A percentile compares a stretch with the other conserved stretches of the same genome.
These are phyloP conservation scores for Drosophila prosaltans DNA, from an alignment of 1,140 invertebrate species.

Conservation along the genomic window DNA sequence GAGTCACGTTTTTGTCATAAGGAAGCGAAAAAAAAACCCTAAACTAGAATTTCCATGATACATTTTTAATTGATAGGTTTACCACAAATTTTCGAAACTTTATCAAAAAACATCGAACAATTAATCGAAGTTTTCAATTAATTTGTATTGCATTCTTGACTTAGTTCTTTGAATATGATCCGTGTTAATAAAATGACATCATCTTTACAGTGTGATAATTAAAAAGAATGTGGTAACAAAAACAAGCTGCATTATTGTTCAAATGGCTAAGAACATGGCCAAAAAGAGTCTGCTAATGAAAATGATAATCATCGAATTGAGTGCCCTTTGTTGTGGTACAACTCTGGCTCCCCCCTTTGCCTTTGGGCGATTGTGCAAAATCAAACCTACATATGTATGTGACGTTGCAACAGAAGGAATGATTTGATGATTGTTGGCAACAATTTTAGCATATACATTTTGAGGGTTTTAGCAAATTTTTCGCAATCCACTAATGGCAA, in stretches of 20 bases:
- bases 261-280: neutral
- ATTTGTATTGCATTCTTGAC: too few relatives aligned
- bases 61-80: too few relatives aligned
- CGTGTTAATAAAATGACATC: neutral
- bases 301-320: neutral
- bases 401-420: neutral
- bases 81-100: too few relatives aligned
- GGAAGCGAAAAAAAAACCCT: neutral
- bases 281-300: neutral
- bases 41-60: too few relatives aligned
- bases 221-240: neutral
- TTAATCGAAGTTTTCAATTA: too few relatives aligned
- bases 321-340: neutral
- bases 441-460: conserved; percentile 5
- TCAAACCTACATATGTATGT: neutral
- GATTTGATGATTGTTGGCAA: conserved; percentile 7
- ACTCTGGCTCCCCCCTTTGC: neutral
- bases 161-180: too few relatives aligned
- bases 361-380: neutral
- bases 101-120: too few relatives aligned
- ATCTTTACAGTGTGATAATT: neutral
- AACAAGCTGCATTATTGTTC: neutral
- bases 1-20: neutral
- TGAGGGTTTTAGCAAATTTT: neutral
- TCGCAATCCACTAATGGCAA: conserved; percentile 10